Conservation (phyloP, 2,113 vertebrate genomes). For the Aldabrachelys gigantea region DNA sequence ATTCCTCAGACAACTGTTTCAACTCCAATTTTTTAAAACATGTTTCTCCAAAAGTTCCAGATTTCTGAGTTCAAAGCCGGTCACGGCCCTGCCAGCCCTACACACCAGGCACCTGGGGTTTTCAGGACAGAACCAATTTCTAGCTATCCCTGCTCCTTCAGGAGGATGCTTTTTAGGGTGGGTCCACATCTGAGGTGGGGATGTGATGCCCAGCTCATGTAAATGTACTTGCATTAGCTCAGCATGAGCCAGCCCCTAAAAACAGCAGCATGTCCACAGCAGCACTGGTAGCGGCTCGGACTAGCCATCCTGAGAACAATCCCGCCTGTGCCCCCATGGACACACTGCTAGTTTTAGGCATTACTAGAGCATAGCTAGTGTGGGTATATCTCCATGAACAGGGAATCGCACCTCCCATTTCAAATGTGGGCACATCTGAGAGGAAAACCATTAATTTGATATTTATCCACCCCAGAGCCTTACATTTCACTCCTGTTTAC, state of each 20-base stretch:
- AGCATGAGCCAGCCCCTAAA: not conserved
- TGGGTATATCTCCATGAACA: not conserved
- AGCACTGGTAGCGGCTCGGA: not conserved
- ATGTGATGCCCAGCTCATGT: not conserved
- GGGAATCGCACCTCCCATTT: not conserved
- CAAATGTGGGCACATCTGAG: rapidly evolving
- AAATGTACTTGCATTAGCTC: not conserved
- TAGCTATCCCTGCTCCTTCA: rapidly evolving
- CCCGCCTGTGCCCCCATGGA: no score
- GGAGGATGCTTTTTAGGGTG: not conserved
- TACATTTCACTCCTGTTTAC: not conserved
- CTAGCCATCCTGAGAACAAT: not conserved
- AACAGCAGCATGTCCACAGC: not conserved
- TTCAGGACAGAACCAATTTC: rapidly evolving
- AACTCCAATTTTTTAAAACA: not conserved
- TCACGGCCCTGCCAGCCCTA: rapidly evolving
- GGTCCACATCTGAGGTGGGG: not conserved
- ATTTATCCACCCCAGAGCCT: rapidly evolving
- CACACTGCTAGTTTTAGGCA: no score
- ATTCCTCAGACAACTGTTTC: not conserved
- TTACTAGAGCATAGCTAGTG: not conserved
- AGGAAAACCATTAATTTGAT: not conserved
- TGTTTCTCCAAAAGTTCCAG: rapidly evolving
- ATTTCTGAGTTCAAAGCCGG: not conserved
- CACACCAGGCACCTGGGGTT: not conserved